These are phyloP conservation scores for Iguana delicatissima DNA, from an alignment of 2,797 vertebrate genomes.

Conservation along the genomic window DNA sequence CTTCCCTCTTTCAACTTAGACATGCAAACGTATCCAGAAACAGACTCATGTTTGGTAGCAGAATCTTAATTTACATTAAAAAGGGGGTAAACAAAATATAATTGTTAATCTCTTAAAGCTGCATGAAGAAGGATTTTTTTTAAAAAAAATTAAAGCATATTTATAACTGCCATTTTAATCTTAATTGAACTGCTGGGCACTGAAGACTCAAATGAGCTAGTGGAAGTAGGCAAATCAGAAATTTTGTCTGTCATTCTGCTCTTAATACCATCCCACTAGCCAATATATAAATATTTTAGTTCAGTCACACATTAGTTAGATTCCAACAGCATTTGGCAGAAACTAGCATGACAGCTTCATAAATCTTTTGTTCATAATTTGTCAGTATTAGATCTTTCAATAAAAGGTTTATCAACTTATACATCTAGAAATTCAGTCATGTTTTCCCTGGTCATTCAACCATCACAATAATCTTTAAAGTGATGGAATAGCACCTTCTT, in stretches of 20 bases:
- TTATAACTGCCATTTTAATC: slow-evolving; percentile 8
- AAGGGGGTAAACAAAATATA: slow-evolving; percentile 18
- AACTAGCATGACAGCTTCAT: slow-evolving; percentile 51
- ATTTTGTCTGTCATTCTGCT: slow-evolving; percentile 8
- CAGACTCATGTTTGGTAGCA: not conserved
- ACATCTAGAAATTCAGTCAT: not conserved
- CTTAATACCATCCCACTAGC: not conserved
- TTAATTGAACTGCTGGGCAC: slow-evolving; percentile 4
- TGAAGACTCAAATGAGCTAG: slow-evolving; percentile 30
- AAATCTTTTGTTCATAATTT: slow-evolving; percentile 65
- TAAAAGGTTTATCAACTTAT: slow-evolving; percentile 25
- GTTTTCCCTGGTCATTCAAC: not conserved
- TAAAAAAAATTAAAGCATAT: not conserved
- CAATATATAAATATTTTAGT: slow-evolving; percentile 34
- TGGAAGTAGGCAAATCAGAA: slow-evolving; percentile 26
- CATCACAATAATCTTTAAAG: slow-evolving; percentile 21
- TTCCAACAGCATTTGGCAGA: slow-evolving; percentile 27
- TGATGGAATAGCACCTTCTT: not conserved
- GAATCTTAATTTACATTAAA: slow-evolving; percentile 8
- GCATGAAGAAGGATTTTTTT: not conserved
- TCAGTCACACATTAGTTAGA: slow-evolving; percentile 30
- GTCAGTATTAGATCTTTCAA: slow-evolving; percentile 65
- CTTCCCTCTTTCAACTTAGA: slow-evolving; percentile 15
- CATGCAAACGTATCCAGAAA: slow-evolving; percentile 38
- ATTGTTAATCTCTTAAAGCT: slow-evolving; percentile 2